Base-by-base conservation (phyloP, 2,113 vertebrate genomes). In the Pelecanus crispus region DNA sequence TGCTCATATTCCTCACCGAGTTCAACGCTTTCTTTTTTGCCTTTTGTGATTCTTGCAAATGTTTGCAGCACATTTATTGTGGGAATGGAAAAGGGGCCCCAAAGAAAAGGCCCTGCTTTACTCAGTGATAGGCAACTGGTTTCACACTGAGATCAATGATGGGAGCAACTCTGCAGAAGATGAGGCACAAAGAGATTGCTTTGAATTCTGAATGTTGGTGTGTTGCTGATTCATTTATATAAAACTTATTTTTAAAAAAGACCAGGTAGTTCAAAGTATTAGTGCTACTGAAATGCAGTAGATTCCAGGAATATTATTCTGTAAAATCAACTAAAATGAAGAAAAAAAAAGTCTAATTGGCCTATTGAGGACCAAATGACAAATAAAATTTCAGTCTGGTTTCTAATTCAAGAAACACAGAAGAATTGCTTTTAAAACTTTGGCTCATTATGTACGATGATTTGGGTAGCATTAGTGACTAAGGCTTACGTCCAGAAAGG, bases 401-500 rank as follows among this genome's bases (percentile, higher is more conserved):
- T 87, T 94, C 66, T 80, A 47, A 79, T 49, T 40, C 53, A 49
- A 40, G 66, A 71, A 93, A 68, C 44, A 42, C 55, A 40, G 72
- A 40, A 80, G 32, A 88, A 81, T 53, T 89, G 56, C 36, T 71
- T 84, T 85, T 56, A 45, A 85, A 34, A 20, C 1, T 89, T 72
- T 75, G 52, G 11, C 28, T 62, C 11, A 3, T 53, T 83, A 16
- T 4, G 15, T 91, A 4, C 0, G 0, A 36, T 58, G 80, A 52
- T 67, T 83, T 89, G 38, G 34, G 83, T 63, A 66, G 81, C 66
- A 31, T 50, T 29, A 67, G 63, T 42, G 32, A 50, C 22, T 32
- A 31, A 61, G 61, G 38, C 24, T 94, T 79, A 11, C 32, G 56
- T 52, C 40, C 84, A 79, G 77, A 61, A 87, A 81, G 91, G 89